Evolutionary conservation across 1,140 invertebrate genomes (phyloP).

Genomic region (Sminthurides bifidus): DNA sequence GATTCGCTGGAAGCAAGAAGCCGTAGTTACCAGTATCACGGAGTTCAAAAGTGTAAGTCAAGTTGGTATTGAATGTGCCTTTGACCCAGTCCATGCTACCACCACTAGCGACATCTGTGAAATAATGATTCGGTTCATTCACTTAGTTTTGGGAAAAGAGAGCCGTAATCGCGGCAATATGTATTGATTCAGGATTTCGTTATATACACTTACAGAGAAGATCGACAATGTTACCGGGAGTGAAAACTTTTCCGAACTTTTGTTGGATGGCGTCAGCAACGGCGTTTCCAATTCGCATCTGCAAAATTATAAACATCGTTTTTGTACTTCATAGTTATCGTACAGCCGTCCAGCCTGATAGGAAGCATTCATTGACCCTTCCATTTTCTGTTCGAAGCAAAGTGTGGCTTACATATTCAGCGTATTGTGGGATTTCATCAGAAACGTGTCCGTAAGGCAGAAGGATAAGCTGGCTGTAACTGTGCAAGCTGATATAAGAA

Average conservation of each 20-base stretch:
- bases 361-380: too few species aligned
- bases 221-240: conserved; percentile 44
- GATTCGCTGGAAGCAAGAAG: conserved; percentile 42
- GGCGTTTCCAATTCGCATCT: conserved; percentile 45
- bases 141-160: not conserved
- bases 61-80: conserved; percentile 34
- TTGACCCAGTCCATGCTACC: conserved; percentile 21
- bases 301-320: conserved; percentile 2
- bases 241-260: conserved; percentile 51
- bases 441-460: conserved; percentile 36
- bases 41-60: conserved; percentile 42
- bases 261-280: conserved; percentile 44
- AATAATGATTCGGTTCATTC: not conserved
- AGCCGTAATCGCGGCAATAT: not conserved
- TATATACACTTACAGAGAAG: conserved; percentile 43
- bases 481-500: conserved; percentile 70
- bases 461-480: conserved; percentile 63
- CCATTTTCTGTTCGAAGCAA: too few species aligned
- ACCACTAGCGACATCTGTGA: conserved; percentile 18
- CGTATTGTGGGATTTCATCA: conserved; percentile 9
- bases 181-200: not conserved
- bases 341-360: too few species aligned
- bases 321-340: too few species aligned
- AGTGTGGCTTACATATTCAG: conserved; percentile 3
- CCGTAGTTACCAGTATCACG: conserved; percentile 42